A percentile compares a stretch with the other conserved stretches of the same genome.
phyloP scores from a whole-genome alignment of 2,888 invertebrate genomes.

The Cerastis leucographa region DNA sequence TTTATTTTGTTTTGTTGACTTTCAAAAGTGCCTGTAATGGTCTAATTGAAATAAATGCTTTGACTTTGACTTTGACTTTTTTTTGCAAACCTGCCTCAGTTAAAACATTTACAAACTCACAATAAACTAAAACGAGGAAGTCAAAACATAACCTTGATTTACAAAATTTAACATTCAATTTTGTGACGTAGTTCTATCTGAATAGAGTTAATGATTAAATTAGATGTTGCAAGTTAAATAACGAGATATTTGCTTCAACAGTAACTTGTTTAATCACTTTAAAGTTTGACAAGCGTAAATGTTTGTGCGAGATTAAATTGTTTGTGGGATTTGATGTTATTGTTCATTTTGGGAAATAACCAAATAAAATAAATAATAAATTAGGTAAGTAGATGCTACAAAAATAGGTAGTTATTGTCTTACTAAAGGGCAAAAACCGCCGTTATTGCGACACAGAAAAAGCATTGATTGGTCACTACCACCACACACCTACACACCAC shows the following conservation, averaged over 20 bases:
- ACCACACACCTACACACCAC: no score
- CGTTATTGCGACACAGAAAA: no score
- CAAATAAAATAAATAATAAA: no score
- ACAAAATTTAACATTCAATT: not conserved
- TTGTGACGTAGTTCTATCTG: constrained; percentile 7
- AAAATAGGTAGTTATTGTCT: not conserved
- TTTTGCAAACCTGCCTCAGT: not conserved
- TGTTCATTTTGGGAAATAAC: constrained; percentile 11
- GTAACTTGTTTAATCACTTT: constrained; percentile 59
- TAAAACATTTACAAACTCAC: not conserved
- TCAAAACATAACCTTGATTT: constrained; percentile 6
- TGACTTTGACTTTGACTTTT: no score
- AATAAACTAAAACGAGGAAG: not conserved
- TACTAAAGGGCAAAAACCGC: not conserved
- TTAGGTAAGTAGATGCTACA: not conserved
- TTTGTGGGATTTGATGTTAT: constrained; percentile 14
- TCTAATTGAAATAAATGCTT: no score
- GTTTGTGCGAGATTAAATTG: constrained; percentile 50
- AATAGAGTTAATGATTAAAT: constrained; percentile 45
- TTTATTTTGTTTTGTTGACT: no score
- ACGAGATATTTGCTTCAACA: constrained; percentile 55
- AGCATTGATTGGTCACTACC: no score
- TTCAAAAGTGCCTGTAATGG: no score
- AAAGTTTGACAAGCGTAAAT: constrained; percentile 57
- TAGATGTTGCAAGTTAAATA: constrained; percentile 51